Evolutionary conservation across 2,888 invertebrate species (phyloP).

Genomic region (Empis stercorea): DNA sequence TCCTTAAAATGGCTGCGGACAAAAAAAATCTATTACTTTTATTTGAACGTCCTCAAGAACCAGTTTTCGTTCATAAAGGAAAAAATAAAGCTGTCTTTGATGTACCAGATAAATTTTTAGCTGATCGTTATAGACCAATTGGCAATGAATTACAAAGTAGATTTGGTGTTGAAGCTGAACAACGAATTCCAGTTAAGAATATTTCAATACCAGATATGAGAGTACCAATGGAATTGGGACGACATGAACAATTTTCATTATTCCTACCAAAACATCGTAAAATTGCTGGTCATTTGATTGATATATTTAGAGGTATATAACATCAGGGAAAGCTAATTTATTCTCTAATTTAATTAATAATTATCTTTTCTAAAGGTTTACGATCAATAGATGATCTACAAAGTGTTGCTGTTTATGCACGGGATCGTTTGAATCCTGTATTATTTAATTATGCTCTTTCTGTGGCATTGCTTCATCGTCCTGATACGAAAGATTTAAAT

Average conservation of each 20-base stretch:
- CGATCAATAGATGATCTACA: constrained; percentile 55
- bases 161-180: constrained; percentile 39
- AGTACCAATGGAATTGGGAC: constrained; percentile 43
- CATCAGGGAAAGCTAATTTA: background rate
- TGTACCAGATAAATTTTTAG: constrained; percentile 44
- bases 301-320: constrained; percentile 38
- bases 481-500: constrained; percentile 45
- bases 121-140: constrained; percentile 35
- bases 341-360: background rate
- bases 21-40: constrained; percentile 44
- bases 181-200: constrained; percentile 40
- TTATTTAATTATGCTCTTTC: constrained; percentile 69
- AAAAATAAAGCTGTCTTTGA: constrained; percentile 43
- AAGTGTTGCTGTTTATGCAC: constrained; percentile 51
- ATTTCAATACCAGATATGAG: constrained; percentile 47
- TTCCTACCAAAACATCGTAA: constrained; percentile 50
- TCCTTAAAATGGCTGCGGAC: constrained; percentile 18
- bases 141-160: constrained; percentile 39
- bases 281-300: constrained; percentile 48
- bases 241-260: constrained; percentile 49
- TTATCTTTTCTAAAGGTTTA: too few relatives aligned
- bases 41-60: constrained; percentile 58
- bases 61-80: constrained; percentile 58
- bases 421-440: constrained; percentile 64
- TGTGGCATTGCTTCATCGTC: constrained; percentile 56